Evolutionary conservation across 37 sponge, comb jelly and placozoan species (phyloP).

Genomic region (Ianthella basta): DNA sequence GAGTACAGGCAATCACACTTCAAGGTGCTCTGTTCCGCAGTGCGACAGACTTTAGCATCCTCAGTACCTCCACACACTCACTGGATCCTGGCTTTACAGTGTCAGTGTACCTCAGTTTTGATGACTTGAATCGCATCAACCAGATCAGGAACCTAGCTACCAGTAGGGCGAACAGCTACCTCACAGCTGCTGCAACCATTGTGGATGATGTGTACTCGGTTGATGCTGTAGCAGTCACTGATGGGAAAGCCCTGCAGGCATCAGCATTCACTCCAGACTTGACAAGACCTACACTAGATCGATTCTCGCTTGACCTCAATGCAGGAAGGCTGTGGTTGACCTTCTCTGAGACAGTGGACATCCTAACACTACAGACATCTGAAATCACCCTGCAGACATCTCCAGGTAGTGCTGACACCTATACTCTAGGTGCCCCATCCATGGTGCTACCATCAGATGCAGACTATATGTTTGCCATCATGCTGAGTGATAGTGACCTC

Average conservation of each 20-base stretch:
- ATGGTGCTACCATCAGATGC: slow-evolving; percentile 74
- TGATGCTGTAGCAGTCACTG: slow-evolving; percentile 84
- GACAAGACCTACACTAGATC: slow-evolving; percentile 45
- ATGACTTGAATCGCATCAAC: slow-evolving; percentile 82
- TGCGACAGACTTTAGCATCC: slow-evolving; percentile 39
- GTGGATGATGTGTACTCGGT: slow-evolving; percentile 77
- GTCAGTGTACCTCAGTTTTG: slow-evolving; percentile 46
- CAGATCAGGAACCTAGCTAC: slow-evolving; percentile 74
- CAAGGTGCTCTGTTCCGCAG: slow-evolving; percentile 28
- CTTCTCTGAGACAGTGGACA: slow-evolving; percentile 83
- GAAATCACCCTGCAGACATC: slow-evolving; percentile 48
- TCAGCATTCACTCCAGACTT: slow-evolving; percentile 53
- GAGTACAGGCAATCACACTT: slow-evolving; percentile 64
- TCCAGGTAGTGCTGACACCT: slow-evolving; percentile 24
- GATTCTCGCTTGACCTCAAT: slow-evolving; percentile 73
- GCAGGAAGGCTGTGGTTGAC: slow-evolving; percentile 65
- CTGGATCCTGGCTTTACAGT: slow-evolving; percentile 51
- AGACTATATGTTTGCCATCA: slow-evolving; percentile 57
- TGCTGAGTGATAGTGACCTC: slow-evolving; percentile 56
- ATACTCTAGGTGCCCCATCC: slow-evolving; percentile 47
- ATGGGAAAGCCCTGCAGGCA: slow-evolving; percentile 78
- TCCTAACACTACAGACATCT: slow-evolving; percentile 41
- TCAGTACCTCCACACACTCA: slow-evolving; percentile 53
- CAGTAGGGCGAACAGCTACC: slow-evolving; percentile 46
- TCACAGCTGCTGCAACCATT: slow-evolving; percentile 68